Percentiles rank a stretch among this genome's conserved stretches.
phyloP scores from a whole-genome alignment of 2,797 vertebrate species.

The Oophaga sylvatica region DNA sequence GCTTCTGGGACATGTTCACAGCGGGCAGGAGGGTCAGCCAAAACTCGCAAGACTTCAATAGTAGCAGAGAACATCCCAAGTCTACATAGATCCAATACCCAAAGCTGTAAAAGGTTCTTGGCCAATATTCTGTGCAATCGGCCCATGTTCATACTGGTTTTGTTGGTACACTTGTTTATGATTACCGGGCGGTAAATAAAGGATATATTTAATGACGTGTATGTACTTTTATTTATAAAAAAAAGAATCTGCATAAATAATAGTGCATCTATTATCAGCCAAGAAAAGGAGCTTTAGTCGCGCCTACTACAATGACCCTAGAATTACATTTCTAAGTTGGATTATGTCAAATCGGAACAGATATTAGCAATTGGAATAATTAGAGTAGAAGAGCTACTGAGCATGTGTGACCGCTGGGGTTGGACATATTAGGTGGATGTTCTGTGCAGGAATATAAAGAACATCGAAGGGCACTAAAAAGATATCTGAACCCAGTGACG shows the following conservation, averaged over 20 bases:
- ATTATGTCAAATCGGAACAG: too few relatives aligned
- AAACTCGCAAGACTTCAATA: conserved; percentile 70
- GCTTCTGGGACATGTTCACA: conserved; percentile 64
- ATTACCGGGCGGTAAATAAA: conserved; percentile 1
- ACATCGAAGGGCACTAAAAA: too few relatives aligned
- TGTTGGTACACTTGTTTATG: not conserved
- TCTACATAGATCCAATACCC: conserved; percentile 49
- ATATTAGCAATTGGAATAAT: too few relatives aligned
- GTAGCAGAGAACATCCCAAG: conserved; percentile 68
- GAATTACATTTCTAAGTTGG: too few relatives aligned
- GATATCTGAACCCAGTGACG: too few relatives aligned
- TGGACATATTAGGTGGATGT: too few relatives aligned
- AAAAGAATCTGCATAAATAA: not conserved
- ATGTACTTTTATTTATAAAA: not conserved
- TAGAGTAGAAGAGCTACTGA: too few relatives aligned
- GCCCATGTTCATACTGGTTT: not conserved
- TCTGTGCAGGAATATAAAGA: too few relatives aligned
- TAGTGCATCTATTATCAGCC: not conserved
- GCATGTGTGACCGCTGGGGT: too few relatives aligned
- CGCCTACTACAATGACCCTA: too few relatives aligned
- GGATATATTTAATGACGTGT: not conserved
- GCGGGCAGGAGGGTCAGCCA: conserved; percentile 64
- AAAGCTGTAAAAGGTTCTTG: conserved; percentile 11
- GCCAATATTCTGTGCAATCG: not conserved
- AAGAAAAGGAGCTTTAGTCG: too few relatives aligned